Percentiles rank a stretch among this genome's conserved stretches.
phyloP scores from a whole-genome alignment of 2,888 invertebrate species.

The Electrophaes corylata region DNA sequence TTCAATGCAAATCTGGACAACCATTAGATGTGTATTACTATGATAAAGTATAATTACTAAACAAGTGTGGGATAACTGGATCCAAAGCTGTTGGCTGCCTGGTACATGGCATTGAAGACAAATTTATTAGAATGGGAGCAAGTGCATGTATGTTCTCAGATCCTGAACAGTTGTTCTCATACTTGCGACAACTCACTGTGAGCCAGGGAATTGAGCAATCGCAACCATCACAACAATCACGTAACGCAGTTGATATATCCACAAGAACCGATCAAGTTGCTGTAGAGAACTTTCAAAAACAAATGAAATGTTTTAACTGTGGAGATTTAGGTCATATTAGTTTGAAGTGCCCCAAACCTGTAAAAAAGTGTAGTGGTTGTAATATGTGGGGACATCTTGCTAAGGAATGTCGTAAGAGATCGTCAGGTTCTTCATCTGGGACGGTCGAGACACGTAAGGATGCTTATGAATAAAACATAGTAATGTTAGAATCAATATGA shows the following conservation, averaged over 20 bases:
- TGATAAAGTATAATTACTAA: not conserved
- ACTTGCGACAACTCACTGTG: not conserved
- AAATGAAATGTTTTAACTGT: not conserved
- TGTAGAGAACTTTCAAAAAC: not conserved
- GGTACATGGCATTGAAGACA: not conserved
- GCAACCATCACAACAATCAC: not conserved
- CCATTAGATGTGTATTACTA: not conserved
- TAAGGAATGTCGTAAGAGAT: not conserved
- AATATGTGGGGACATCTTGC: not conserved
- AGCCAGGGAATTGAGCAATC: not conserved
- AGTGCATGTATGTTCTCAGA: not conserved
- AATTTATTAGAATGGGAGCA: not conserved
- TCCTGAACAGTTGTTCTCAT: not conserved
- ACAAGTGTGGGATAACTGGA: not conserved
- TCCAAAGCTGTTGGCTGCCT: not conserved
- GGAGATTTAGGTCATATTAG: not conserved
- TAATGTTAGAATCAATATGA: not conserved
- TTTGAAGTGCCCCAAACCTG: not conserved
- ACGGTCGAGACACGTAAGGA: not conserved
- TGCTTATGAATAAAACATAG: not conserved
- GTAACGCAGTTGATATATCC: not conserved
- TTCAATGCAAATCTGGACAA: not conserved
- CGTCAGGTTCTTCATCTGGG: not conserved
- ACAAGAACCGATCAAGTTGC: not conserved
- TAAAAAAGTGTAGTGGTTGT: not conserved